Conservation (phyloP, 1,140 invertebrate genomes). For the Odontomachus brunneus region DNA sequence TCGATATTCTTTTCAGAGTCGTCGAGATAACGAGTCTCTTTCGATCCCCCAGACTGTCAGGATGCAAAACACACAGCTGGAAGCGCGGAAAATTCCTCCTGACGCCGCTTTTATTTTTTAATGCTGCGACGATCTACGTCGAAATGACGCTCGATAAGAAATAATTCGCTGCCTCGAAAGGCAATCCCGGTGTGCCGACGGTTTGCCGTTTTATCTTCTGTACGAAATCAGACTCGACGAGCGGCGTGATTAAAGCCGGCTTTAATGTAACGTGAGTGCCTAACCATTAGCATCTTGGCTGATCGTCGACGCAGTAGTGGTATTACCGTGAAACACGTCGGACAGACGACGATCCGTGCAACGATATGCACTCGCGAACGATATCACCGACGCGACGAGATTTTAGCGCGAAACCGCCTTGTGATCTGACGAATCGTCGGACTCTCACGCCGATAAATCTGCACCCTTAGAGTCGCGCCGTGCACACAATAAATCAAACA, state of each 20-base stretch:
- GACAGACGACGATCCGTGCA: slow-evolving; percentile 39
- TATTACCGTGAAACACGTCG: slow-evolving; percentile 55
- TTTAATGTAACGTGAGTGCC: slow-evolving; percentile 59
- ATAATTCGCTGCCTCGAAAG: slow-evolving; percentile 10
- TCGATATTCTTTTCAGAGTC: too few species aligned
- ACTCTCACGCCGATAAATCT: neutral
- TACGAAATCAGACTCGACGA: slow-evolving; percentile 6
- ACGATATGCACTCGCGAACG: slow-evolving; percentile 16
- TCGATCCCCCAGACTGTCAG: neutral
- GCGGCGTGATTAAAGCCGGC: slow-evolving; percentile 52
- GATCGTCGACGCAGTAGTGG: slow-evolving; percentile 37
- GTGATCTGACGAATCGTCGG: slow-evolving; percentile 17
- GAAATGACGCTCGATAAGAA: neutral
- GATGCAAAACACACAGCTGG: neutral
- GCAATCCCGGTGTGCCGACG: slow-evolving; percentile 2
- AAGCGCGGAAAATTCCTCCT: too few species aligned
- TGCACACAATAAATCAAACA: slow-evolving; percentile 27
- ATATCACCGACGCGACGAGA: slow-evolving; percentile 48
- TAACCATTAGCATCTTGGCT: slow-evolving; percentile 28
- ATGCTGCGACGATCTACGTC: neutral
- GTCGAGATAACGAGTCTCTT: too few species aligned
- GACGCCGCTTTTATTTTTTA: too few species aligned
- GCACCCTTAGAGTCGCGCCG: neutral
- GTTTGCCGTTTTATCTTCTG: slow-evolving; percentile 30
- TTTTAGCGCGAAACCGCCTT: neutral